A percentile compares a stretch with the other conserved stretches of the same genome.
These are phyloP conservation scores for Leptinotarsa undecemlineata DNA, from an alignment of 1,140 invertebrate species.

Conservation along the genomic window DNA sequence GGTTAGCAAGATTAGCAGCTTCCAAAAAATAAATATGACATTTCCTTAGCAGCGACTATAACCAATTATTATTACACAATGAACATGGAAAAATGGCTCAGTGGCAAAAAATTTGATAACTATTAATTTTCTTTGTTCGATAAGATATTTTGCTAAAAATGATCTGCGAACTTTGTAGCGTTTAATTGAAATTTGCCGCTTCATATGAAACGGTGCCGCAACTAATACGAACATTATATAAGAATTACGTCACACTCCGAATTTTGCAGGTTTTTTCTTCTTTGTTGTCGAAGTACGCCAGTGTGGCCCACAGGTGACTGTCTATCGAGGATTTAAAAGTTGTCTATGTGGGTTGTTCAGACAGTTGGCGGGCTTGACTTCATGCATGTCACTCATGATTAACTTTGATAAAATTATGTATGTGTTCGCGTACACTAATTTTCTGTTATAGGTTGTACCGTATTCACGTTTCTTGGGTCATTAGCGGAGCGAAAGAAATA, in stretches of 20 bases:
- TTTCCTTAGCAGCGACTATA: no score
- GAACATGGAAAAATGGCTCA: no score
- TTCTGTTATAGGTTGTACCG: background rate
- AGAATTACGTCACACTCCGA: constrained; percentile 16
- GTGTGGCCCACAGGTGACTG: constrained; percentile 19
- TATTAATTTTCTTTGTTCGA: no score
- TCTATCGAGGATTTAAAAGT: constrained; percentile 19
- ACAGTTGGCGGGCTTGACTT: background rate
- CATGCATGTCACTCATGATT: constrained; percentile 16
- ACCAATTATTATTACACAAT: no score
- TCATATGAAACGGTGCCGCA: background rate
- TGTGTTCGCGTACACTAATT: background rate
- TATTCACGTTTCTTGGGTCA: background rate
- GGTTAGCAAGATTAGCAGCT: no score
- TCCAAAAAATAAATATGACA: no score
- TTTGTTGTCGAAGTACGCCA: constrained; percentile 17
- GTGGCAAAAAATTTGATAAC: no score
- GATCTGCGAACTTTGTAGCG: no score
- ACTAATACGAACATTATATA: constrained; percentile 14
- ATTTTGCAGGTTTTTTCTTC: constrained; percentile 19
- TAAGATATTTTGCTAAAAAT: no score
- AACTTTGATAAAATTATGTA: background rate
- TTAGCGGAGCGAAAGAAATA: background rate
- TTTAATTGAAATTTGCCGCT: background rate
- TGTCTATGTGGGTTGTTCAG: constrained; percentile 17